Percentiles rank a stretch among this genome's conserved stretches.
Evolutionary conservation across 2,888 invertebrate species (phyloP).

Genomic region (Conomelus anceps): DNA sequence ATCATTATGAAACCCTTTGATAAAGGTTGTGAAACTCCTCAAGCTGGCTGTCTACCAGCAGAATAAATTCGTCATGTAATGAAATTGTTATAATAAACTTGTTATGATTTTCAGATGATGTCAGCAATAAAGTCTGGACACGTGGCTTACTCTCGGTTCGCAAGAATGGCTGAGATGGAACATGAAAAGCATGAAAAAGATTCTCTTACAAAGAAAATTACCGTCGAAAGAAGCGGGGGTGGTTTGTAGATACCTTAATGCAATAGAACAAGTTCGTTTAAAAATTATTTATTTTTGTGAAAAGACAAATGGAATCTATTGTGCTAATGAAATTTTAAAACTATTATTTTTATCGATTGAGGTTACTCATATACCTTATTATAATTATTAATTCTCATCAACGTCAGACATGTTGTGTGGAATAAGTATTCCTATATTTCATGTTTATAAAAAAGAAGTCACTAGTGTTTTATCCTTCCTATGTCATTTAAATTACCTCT

Average conservation of each 20-base stretch:
- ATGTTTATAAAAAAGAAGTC: background rate
- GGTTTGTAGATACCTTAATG: constrained; percentile 63
- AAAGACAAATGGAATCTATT: background rate
- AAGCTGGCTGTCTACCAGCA: background rate
- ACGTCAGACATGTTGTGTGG: too few species aligned
- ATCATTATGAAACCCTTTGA: too few species aligned
- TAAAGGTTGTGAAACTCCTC: too few species aligned
- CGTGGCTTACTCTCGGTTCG: constrained; percentile 91
- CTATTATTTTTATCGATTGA: background rate
- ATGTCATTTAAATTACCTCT: background rate
- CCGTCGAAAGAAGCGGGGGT: constrained; percentile 92
- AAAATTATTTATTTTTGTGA: background rate
- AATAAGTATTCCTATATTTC: too few species aligned
- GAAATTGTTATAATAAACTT: background rate
- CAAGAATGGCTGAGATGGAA: constrained; percentile 87
- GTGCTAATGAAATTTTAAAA: background rate
- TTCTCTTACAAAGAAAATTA: constrained; percentile 67
- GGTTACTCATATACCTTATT: too few species aligned
- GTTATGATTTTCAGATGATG: constrained; percentile 73
- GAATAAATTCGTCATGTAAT: background rate
- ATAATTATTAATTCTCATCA: too few species aligned
- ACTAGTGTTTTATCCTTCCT: background rate
- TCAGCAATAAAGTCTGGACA: constrained; percentile 95
- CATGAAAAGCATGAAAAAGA: constrained; percentile 76
- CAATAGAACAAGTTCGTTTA: background rate